Percentiles rank a stretch among this genome's conserved stretches.
Evolutionary conservation across 2,113 vertebrate genomes (phyloP).

Genomic region (Fulmarus glacialis): DNA sequence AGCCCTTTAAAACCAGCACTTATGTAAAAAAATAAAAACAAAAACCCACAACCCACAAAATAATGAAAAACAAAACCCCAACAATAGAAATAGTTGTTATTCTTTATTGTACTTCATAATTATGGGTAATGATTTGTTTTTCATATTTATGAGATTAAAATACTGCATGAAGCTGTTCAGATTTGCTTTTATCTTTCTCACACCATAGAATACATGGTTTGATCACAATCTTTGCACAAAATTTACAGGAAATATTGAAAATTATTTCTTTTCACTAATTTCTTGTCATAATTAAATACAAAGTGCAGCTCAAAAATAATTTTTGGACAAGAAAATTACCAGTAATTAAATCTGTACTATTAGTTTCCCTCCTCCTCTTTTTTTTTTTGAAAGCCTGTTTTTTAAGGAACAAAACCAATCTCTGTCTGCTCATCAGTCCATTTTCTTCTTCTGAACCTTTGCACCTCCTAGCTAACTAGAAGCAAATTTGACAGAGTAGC

Average conservation of each 20-base stretch:
- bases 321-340: background rate
- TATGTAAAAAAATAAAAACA: background rate
- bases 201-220: background rate
- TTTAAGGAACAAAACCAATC: background rate
- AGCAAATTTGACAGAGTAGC: background rate
- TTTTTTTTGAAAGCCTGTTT: background rate
- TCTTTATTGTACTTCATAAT: background rate
- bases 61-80: background rate
- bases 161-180: background rate
- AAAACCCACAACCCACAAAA: background rate
- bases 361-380: background rate
- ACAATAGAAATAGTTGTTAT: background rate
- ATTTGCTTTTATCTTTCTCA: background rate
- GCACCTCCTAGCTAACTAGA: background rate
- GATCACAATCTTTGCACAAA: background rate
- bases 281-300: background rate
- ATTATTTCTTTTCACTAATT: background rate
- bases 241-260: background rate
- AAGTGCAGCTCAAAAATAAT: background rate
- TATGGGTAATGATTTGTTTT: background rate
- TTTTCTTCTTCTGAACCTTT: background rate
- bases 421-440: background rate
- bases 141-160: conserved; percentile 17
- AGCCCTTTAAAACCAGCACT: background rate
- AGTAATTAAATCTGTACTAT: background rate